Percentiles rank a stretch among this genome's conserved stretches.
Evolutionary conservation across 2,888 invertebrate genomes (phyloP).

Genomic region (Dichetophora obliterata): DNA sequence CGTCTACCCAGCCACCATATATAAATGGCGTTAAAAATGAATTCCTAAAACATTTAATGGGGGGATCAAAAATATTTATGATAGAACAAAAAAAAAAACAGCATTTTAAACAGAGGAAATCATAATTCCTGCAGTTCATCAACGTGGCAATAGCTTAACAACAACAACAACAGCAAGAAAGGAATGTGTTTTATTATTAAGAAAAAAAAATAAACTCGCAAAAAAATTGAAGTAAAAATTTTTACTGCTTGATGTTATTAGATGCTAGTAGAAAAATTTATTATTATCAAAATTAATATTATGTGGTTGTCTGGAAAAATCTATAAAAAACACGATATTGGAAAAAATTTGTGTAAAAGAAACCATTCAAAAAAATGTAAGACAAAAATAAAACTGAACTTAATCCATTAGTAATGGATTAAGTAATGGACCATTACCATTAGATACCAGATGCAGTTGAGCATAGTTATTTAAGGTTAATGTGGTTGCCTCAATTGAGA

Average conservation of each 20-base stretch:
- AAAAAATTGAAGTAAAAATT: slow-evolving; percentile 19
- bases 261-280: slow-evolving; percentile 22
- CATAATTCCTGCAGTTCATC: slow-evolving; percentile 33
- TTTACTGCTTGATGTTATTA: slow-evolving; percentile 27
- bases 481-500: too few species aligned
- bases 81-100: neutral
- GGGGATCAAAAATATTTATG: neutral
- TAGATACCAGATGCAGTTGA: too few species aligned
- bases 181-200: slow-evolving; percentile 17
- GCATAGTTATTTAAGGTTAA: too few species aligned
- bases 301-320: too few species aligned
- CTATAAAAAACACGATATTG: too few species aligned
- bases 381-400: too few species aligned
- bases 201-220: neutral
- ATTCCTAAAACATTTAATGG: slow-evolving; percentile 18
- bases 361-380: neutral
- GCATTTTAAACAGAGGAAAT: neutral
- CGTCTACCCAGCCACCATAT: neutral
- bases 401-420: too few species aligned
- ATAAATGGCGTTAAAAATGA: slow-evolving; percentile 33
- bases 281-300: too few species aligned
- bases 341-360: neutral
- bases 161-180: neutral
- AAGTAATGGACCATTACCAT: too few species aligned
- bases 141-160: slow-evolving; percentile 4